Percentiles rank a stretch among this genome's conserved stretches.
Conservation (phyloP, 2,113 vertebrate genomes). For the Marcusenius ussheri region DNA sequence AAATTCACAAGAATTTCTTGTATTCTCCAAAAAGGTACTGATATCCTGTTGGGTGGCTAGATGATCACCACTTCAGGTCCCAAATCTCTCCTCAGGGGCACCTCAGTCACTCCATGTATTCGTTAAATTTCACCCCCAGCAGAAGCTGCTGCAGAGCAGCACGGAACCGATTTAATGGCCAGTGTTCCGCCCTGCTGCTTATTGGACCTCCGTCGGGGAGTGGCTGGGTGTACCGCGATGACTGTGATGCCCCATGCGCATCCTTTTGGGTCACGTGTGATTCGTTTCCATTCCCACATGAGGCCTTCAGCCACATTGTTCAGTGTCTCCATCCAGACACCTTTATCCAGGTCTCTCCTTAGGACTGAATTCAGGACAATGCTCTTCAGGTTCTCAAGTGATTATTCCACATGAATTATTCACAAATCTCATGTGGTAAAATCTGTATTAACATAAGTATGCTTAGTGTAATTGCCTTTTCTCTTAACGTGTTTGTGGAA, state of each 20-base stretch:
- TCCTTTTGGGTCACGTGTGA: neutral
- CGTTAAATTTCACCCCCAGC: neutral
- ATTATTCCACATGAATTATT: neutral
- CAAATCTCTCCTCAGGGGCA: too few species aligned
- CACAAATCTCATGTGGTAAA: neutral
- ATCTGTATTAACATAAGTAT: slow-evolving; percentile 22
- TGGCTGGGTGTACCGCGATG: neutral
- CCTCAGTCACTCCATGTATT: too few species aligned
- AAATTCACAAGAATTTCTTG: neutral
- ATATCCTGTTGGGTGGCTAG: neutral
- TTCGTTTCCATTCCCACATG: neutral
- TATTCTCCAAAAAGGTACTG: neutral
- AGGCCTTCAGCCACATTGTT: neutral
- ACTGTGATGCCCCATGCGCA: neutral
- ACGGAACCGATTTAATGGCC: neutral
- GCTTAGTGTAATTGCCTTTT: slow-evolving; percentile 34
- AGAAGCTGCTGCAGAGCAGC: neutral
- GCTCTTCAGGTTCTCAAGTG: neutral
- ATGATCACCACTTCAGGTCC: too few species aligned
- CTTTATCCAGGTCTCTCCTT: neutral
- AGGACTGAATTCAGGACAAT: neutral
- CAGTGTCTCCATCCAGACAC: neutral
- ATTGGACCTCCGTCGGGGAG: too few species aligned
- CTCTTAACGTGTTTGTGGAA: slow-evolving; percentile 11
- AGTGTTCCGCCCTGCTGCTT: neutral